Conservation (phyloP, 1,140 invertebrate genomes). For the Mizuhopecten yessoensis region DNA sequence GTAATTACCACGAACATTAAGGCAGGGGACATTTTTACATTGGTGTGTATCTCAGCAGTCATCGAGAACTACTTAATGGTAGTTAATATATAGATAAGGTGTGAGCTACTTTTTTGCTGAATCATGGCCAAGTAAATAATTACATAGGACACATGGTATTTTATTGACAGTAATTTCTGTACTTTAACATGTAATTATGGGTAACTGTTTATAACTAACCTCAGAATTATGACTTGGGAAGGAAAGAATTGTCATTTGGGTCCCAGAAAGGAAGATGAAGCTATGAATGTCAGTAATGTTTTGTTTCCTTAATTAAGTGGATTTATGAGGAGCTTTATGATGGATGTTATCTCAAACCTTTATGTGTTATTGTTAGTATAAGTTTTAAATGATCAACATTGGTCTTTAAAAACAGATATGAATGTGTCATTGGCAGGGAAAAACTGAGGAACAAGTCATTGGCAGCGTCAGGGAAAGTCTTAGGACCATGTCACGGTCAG, state of each 20-base stretch:
- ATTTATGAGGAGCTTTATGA: background rate
- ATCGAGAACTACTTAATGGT: slow-evolving; percentile 26
- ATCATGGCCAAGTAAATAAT: background rate
- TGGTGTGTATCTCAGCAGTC: background rate
- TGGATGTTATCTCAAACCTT: background rate
- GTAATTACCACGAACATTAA: background rate
- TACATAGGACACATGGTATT: background rate
- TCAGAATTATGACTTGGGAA: background rate
- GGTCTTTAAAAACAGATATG: no score
- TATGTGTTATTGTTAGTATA: no score
- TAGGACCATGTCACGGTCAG: no score
- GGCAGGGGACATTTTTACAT: background rate
- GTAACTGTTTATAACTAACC: background rate
- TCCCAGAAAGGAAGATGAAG: background rate
- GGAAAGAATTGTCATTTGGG: background rate
- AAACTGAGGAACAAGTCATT: no score
- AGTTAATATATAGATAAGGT: background rate
- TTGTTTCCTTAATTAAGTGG: background rate
- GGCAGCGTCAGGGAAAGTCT: no score
- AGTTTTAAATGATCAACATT: no score
- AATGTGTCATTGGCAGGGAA: no score
- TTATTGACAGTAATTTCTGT: background rate
- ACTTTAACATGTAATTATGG: background rate
- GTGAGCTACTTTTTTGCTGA: background rate
- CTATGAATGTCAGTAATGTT: background rate